These are phyloP conservation scores for Plotosus lineatus DNA, from an alignment of 2,113 vertebrate genomes.

Conservation along the genomic window DNA sequence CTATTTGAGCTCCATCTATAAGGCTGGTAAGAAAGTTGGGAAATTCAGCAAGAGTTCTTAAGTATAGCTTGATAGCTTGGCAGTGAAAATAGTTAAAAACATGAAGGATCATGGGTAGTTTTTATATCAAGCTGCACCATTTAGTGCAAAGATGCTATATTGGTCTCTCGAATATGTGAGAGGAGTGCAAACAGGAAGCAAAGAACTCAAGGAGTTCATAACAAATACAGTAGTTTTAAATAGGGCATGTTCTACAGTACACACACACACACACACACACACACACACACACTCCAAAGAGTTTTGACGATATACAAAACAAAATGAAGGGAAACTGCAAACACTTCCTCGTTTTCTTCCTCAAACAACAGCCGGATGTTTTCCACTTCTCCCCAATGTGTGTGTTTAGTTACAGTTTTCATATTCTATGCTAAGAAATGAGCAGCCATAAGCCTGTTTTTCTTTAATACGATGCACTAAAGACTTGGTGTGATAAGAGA, in stretches of 20 bases:
- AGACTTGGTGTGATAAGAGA: slow-evolving; percentile 6
- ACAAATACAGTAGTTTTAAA: background rate
- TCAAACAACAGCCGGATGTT: slow-evolving; percentile 17
- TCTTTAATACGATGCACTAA: slow-evolving; percentile 29
- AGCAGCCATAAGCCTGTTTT: slow-evolving; percentile 3
- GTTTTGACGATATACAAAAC: background rate
- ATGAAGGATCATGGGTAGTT: background rate
- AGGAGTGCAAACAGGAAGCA: background rate
- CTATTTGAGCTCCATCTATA: background rate
- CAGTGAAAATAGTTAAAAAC: background rate
- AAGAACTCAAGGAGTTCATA: background rate
- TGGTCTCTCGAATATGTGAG: background rate
- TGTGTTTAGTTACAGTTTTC: slow-evolving; percentile 17
- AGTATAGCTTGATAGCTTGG: background rate
- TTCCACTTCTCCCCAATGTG: background rate
- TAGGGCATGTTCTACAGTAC: background rate
- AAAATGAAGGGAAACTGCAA: slow-evolving; percentile 23
- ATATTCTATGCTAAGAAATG: slow-evolving; percentile 15
- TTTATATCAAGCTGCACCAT: background rate
- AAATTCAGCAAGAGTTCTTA: background rate
- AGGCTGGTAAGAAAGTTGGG: background rate
- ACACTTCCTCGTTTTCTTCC: slow-evolving; percentile 3
- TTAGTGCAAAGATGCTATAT: too few relatives aligned
- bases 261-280: background rate
- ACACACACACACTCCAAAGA: slow-evolving; percentile 27